Base-by-base conservation (phyloP, 2,113 vertebrate genomes). In the Pampusana beccarii region DNA sequence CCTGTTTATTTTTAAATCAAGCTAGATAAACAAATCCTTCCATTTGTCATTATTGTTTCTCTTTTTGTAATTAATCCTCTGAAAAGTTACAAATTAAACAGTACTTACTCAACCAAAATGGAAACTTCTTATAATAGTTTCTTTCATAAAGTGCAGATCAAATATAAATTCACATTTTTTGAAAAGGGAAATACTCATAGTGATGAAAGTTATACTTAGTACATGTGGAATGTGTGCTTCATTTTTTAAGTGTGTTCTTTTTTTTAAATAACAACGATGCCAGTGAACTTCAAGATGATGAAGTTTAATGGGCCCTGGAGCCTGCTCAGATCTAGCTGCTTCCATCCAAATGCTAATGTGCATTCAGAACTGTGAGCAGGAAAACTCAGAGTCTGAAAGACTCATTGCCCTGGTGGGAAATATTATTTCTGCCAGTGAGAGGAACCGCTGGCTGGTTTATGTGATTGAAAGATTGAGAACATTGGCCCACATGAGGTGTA, bases 271-370 rank as follows among this genome's bases (percentile, higher is more conserved):
- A 80, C 64, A 97, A 51, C 13, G 6, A 86, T 97, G 94, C 95
- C 97, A 97, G 82, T 95, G 96, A 97, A 95, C 92, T 97, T 97
- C 95, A 96, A 90, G 95, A 96, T 88, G 88, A 97, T 92, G 94
- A 96, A 95, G 92, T 97, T 97, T 97, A 97, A 97, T 84, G 84
- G 90, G 42, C 79, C 50, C 73, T 97, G 94, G 92, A 97, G 80
- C 83, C 94, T 93, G 84, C 94, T 95, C 78, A 96, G 91, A 97
- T 95, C 86, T 96, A 92, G 90, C 62, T 89, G 58, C 88, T 84
- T 96, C 58, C 78, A 73, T 95, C 92, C 95, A 97, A 95, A 82
- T 62, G 33, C 58, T 71, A 92, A 88, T 66, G 92, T 79, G 51
- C 61, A 84, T 87, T 69, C 61, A 94, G 50, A 92, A 91, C 57